Evolutionary conservation across 2,888 invertebrate species (phyloP).

Genomic region (Phyto melanocephala): DNA sequence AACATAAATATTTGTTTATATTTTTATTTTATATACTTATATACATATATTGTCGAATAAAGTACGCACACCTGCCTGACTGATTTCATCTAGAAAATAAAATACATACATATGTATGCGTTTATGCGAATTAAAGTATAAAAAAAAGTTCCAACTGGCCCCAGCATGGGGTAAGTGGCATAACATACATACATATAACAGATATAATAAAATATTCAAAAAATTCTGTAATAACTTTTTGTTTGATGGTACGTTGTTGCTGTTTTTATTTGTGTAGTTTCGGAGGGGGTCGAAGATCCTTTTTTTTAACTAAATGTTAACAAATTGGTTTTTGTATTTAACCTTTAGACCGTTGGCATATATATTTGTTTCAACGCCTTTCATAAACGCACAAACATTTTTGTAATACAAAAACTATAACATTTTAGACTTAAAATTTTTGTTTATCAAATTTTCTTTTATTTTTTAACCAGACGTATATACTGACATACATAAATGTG

Average conservation of each 20-base stretch:
- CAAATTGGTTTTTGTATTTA: slow-evolving; percentile 57
- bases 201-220: slow-evolving; percentile 4
- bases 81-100: not conserved
- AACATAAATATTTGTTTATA: not conserved
- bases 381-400: not conserved
- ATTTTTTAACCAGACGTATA: not conserved
- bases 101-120: slow-evolving; percentile 53
- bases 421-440: not conserved
- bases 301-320: slow-evolving; percentile 16
- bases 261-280: slow-evolving; percentile 9
- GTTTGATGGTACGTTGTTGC: not conserved
- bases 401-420: not conserved
- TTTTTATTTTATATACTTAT: not conserved
- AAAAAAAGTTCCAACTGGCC: not conserved
- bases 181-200: slow-evolving; percentile 10
- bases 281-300: not conserved
- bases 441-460: not conserved
- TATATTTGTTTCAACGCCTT: slow-evolving; percentile 31
- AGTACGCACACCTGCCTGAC: slow-evolving; percentile 19
- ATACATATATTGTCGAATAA: not conserved
- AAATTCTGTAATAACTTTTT: slow-evolving; percentile 19
- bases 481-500: not conserved
- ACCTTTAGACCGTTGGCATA: slow-evolving; percentile 45
- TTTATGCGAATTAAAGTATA: slow-evolving; percentile 37
- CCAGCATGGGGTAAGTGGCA: slow-evolving; percentile 43